A percentile compares a stretch with the other conserved stretches of the same genome.
Conservation (phyloP, 2,113 vertebrate species). For the Cichladusa arquata region DNA sequence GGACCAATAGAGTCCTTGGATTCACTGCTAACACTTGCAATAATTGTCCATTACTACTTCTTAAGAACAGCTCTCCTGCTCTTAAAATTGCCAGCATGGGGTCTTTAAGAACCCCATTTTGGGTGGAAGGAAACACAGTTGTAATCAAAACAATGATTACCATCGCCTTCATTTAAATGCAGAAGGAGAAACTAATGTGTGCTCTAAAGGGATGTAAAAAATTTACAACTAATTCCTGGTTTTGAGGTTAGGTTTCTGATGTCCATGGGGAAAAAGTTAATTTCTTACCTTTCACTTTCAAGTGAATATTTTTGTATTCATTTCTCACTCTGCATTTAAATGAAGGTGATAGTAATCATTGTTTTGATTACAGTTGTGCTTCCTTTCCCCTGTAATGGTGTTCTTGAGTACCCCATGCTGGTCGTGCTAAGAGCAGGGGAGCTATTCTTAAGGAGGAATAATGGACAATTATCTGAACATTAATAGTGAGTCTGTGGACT, state of each 20-base stretch:
- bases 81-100: slow-evolving; percentile 55
- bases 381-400: slow-evolving; percentile 60
- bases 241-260: slow-evolving; percentile 65
- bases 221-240: slow-evolving; percentile 50
- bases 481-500: slow-evolving; percentile 19
- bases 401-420: slow-evolving; percentile 69
- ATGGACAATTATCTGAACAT: slow-evolving; percentile 60
- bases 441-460: slow-evolving; percentile 59
- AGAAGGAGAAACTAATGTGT: slow-evolving; percentile 60
- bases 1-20: not conserved
- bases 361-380: slow-evolving; percentile 66
- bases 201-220: slow-evolving; percentile 49
- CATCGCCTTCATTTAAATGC: slow-evolving; percentile 64
- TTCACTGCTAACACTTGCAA: not conserved
- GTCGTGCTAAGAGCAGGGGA: slow-evolving; percentile 51
- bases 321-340: slow-evolving; percentile 70
- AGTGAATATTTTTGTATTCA: slow-evolving; percentile 67
- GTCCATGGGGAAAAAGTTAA: slow-evolving; percentile 71
- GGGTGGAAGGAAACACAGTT: slow-evolving; percentile 60
- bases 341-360: slow-evolving; percentile 62
- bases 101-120: slow-evolving; percentile 66
- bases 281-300: slow-evolving; percentile 64
- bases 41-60: slow-evolving; percentile 66
- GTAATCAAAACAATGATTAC: slow-evolving; percentile 75
- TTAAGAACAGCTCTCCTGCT: slow-evolving; percentile 59